Evolutionary conservation across 92 coral and sea anemone species (phyloP).

Genomic region (Plumapathes pennacea): DNA sequence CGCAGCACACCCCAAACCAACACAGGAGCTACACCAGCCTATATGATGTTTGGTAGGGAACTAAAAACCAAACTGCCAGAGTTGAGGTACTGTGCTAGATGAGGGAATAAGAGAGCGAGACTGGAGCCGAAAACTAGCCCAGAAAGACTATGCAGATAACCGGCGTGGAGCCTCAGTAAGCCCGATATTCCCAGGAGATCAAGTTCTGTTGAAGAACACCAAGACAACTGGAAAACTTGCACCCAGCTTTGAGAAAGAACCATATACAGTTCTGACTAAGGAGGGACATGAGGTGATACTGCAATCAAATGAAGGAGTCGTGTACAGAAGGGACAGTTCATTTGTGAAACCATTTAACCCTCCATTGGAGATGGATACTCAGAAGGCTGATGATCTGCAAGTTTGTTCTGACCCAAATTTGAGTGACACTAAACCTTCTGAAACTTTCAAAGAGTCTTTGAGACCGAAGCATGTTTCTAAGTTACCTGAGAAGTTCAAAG

Average conservation of each 20-base stretch:
- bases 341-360: conserved; percentile 24
- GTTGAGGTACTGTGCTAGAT: conserved; percentile 24
- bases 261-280: conserved; percentile 47
- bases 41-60: conserved; percentile 42
- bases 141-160: conserved; percentile 23
- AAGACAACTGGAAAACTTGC: conserved; percentile 35
- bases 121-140: conserved; percentile 32
- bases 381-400: conserved; percentile 2
- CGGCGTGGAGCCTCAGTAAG: conserved; percentile 5
- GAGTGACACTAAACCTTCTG: no score
- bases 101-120: conserved; percentile 33
- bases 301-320: conserved; percentile 22
- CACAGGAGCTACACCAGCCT: conserved; percentile 40
- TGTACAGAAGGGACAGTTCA: conserved; percentile 32
- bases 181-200: conserved; percentile 35
- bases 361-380: conserved; percentile 5
- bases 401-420: conserved; percentile 1
- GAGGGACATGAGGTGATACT: conserved; percentile 30
- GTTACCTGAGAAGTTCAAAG: conserved; percentile 46
- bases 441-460: conserved; percentile 6
- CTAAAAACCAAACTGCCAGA: conserved; percentile 45
- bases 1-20: conserved; percentile 37
- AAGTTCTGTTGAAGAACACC: conserved; percentile 36
- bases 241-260: conserved; percentile 23
- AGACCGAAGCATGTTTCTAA: conserved; percentile 12